Conservation (phyloP, 2,888 invertebrate species). For the Harmothoe impar region DNA sequence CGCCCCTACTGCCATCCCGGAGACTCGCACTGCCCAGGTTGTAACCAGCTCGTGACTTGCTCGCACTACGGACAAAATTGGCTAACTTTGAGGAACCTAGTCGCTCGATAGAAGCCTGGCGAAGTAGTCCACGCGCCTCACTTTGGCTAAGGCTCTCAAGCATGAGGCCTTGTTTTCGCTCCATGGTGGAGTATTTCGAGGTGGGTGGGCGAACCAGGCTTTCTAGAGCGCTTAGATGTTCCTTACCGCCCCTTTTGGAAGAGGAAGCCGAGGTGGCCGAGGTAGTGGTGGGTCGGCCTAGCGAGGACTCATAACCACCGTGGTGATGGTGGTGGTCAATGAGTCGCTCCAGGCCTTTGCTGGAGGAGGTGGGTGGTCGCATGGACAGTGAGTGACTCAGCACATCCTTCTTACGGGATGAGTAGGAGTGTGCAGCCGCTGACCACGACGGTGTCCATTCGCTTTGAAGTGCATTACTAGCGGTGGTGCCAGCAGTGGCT, state of each 20-base stretch:
- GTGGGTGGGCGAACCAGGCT: conserved; percentile 56
- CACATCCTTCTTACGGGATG: conserved; percentile 67
- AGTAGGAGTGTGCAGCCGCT: conserved; percentile 25
- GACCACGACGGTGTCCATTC: conserved; percentile 43
- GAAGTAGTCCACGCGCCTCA: conserved; percentile 80
- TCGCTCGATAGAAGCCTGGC: conserved; percentile 81
- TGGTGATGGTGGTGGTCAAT: conserved; percentile 45
- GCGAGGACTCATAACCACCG: not conserved
- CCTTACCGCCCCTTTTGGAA: conserved; percentile 45
- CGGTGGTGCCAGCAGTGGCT: conserved; percentile 67
- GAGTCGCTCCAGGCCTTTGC: conserved; percentile 60
- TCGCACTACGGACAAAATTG: conserved; percentile 79
- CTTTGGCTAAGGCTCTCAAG: conserved; percentile 81
- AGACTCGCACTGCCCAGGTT: conserved; percentile 74
- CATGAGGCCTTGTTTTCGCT: conserved; percentile 66
- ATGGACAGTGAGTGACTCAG: conserved; percentile 35
- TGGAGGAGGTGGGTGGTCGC: conserved; percentile 45
- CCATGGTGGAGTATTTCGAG: conserved; percentile 63
- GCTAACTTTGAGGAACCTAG: conserved; percentile 80
- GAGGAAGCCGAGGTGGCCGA: conserved; percentile 64
- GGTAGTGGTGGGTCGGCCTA: conserved; percentile 70
- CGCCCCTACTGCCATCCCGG: conserved; percentile 74
- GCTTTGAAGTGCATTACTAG: conserved; percentile 14
- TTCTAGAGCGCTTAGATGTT: conserved; percentile 44
- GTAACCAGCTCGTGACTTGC: conserved; percentile 79